Conservation (phyloP, 2,113 vertebrate species). For the Bufo bufo region DNA sequence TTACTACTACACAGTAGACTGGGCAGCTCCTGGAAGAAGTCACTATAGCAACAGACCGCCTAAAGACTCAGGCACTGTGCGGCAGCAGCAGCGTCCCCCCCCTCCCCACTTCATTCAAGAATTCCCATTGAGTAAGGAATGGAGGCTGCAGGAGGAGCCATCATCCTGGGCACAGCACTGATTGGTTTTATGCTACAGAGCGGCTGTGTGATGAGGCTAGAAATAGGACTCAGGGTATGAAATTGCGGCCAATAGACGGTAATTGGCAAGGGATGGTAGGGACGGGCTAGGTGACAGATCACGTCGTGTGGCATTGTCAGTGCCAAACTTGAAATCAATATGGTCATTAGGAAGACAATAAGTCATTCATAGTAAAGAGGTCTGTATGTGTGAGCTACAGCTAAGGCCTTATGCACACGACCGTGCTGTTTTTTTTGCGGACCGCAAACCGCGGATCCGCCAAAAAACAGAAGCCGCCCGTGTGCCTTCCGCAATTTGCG, state of each 20-base stretch:
- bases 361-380: background rate
- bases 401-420: background rate
- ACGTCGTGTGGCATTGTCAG: background rate
- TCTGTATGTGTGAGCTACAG: background rate
- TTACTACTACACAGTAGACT: constrained; percentile 56
- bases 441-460: too few relatives aligned
- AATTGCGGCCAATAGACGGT: constrained; percentile 1
- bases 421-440: too few relatives aligned
- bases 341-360: background rate
- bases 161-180: constrained; percentile 1
- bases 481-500: too few relatives aligned
- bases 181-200: constrained; percentile 31
- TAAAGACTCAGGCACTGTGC: constrained; percentile 52
- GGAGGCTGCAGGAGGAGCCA: constrained; percentile 23
- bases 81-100: background rate
- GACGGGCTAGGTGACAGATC: background rate
- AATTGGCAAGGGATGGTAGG: background rate
- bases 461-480: too few relatives aligned
- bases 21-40: constrained; percentile 52
- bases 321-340: background rate
- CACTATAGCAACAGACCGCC: constrained; percentile 57
- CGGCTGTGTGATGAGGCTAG: constrained; percentile 26
- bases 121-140: constrained; percentile 55
- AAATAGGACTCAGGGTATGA: background rate
- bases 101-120: constrained; percentile 54